Evolutionary conservation across 2,888 invertebrate genomes (phyloP), one percentile per base, ranked within the genome.

Genomic region (Notodonta dromedarius): DNA sequence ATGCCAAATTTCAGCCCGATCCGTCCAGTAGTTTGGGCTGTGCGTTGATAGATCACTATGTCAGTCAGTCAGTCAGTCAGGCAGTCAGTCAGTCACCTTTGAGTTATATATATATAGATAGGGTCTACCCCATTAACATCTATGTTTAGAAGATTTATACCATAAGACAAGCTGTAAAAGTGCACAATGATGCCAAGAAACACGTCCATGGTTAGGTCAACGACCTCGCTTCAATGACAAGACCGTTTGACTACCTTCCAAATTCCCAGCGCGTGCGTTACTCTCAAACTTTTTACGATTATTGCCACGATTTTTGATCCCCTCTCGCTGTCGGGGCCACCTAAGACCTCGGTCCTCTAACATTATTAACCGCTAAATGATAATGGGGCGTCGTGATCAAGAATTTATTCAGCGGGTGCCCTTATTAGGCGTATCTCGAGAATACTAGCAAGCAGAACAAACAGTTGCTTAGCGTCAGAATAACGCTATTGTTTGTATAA

Each of bases 231-330:
- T 64, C 75, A 88, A 86, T 82, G 85, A 83, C 84, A 72, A 74
- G 79, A 87, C 83, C 85, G 83, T 85, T 87, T 80, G 78, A 81
- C 81, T 82, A 80, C 83, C 83, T 89, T 85, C 81, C 79, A 79
- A 87, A 91, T 90, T 90, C 90, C 82, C 78, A 73, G 74, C 85
- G 87, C 89, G 90, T 88, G 81, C 86, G 85, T 88, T 83, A 87
- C 87, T 87, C 84, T 77, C 77, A 85, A 90, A 90, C 87, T 89
- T 91, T 90, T 91, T 91, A 90, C 87, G 91, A 86, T 90, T 90
- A 91, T 89, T 87, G 82, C 88, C 83, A 85, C 85, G 88, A 87
- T 88, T 90, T 89, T 88, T 89, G 89, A 88, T 87, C 87, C 89
- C 82, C 81, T 82, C 82, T 78, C 81, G 81, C 79, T 77, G 77